phyloP scores from a whole-genome alignment of 1,140 invertebrate species.

The Hylaeus anthracinus region DNA sequence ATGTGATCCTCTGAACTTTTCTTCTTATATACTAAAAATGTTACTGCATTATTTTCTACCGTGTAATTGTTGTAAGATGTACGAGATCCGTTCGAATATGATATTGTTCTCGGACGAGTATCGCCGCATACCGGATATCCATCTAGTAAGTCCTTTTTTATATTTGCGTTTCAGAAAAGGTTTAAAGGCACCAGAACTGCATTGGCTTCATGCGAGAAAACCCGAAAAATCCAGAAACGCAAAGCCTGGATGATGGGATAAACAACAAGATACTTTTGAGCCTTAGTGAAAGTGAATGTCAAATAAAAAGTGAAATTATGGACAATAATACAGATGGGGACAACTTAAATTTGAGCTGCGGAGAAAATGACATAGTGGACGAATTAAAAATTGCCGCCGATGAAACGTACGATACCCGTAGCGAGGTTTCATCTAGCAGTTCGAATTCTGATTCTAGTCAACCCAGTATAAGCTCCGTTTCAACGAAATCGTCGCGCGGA shows the following conservation, averaged over 20 bases:
- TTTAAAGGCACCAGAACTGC: slow-evolving; percentile 53
- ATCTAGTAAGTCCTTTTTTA: slow-evolving; percentile 57
- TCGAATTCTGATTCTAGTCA: slow-evolving; percentile 85
- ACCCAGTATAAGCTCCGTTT: slow-evolving; percentile 88
- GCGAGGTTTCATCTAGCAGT: slow-evolving; percentile 88
- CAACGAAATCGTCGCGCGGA: slow-evolving; percentile 83
- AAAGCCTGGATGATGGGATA: slow-evolving; percentile 37
- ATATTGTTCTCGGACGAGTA: slow-evolving; percentile 56
- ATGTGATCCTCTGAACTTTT: slow-evolving; percentile 52
- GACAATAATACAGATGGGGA: slow-evolving; percentile 83
- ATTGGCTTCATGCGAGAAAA: slow-evolving; percentile 38
- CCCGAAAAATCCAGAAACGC: slow-evolving; percentile 41
- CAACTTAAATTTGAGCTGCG: slow-evolving; percentile 86
- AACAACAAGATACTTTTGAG: slow-evolving; percentile 25
- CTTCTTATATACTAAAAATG: slow-evolving; percentile 57
- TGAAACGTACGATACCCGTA: slow-evolving; percentile 87
- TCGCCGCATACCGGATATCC: slow-evolving; percentile 16
- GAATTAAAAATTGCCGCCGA: slow-evolving; percentile 86
- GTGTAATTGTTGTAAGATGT: slow-evolving; percentile 61
- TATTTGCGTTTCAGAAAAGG: slow-evolving; percentile 67
- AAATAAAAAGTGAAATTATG: slow-evolving; percentile 55
- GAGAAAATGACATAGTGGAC: slow-evolving; percentile 87
- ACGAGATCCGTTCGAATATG: slow-evolving; percentile 58
- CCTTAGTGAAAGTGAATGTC: slow-evolving; percentile 44
- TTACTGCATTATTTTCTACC: slow-evolving; percentile 58